Conservation (phyloP, 2,888 invertebrate species). For the Alcis repandata region DNA sequence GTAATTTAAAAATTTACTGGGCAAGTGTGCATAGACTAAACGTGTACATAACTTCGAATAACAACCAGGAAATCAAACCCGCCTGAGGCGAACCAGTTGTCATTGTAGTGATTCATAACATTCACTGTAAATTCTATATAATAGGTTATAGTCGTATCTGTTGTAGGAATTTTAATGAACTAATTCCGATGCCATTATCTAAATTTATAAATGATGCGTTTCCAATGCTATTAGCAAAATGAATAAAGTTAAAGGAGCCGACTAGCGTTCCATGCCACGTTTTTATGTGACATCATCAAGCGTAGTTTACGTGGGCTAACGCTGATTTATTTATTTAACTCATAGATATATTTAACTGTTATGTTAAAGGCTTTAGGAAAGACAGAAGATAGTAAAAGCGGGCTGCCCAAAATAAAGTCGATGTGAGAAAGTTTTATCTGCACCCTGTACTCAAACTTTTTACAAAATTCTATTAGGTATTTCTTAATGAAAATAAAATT, state of each 20-base stretch:
- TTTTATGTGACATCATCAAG: too few species aligned
- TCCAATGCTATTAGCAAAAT: not conserved
- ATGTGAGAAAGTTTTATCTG: too few species aligned
- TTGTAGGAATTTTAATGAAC: constrained; percentile 8
- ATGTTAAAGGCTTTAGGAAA: too few species aligned
- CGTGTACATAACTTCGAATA: constrained; percentile 14
- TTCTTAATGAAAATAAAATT: too few species aligned
- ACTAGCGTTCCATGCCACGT: not conserved
- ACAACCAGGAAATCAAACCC: constrained; percentile 39
- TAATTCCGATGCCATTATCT: constrained; percentile 12
- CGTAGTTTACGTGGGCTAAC: too few species aligned
- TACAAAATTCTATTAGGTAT: too few species aligned
- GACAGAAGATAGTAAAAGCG: too few species aligned
- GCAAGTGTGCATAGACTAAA: not conserved
- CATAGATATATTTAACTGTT: too few species aligned
- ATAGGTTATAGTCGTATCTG: constrained; percentile 1
- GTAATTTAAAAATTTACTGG: not conserved
- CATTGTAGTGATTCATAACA: constrained; percentile 26
- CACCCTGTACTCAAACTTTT: too few species aligned
- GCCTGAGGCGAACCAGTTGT: constrained; percentile 30
- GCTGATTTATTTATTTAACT: too few species aligned
- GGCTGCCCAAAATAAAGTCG: too few species aligned
- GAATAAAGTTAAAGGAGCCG: not conserved
- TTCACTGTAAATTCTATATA: constrained; percentile 22
- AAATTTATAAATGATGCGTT: constrained; percentile 9